A percentile compares a stretch with the other conserved stretches of the same genome.
phyloP scores from a whole-genome alignment of 2,888 invertebrate species.

The Diaphora mendica region DNA sequence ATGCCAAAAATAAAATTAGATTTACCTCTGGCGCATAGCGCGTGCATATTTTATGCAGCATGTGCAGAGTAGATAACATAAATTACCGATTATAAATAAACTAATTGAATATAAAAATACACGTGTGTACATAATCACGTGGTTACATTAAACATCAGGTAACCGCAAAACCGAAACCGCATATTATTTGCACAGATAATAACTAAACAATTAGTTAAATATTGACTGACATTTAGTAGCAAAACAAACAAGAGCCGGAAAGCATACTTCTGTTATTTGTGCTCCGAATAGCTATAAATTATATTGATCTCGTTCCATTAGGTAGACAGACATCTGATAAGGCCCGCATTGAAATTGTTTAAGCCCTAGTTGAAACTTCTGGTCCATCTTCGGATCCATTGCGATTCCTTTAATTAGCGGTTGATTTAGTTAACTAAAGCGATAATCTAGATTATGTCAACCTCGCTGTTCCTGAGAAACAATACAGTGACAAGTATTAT shows the following conservation, averaged over 20 bases:
- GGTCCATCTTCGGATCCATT: neutral
- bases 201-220: slow-evolving; percentile 2
- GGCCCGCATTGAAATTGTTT: neutral
- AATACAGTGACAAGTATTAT: neutral
- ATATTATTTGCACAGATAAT: slow-evolving; percentile 9
- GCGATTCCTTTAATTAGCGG: neutral
- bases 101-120: no score
- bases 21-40: no score
- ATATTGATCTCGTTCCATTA: neutral
- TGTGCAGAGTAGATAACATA: no score
- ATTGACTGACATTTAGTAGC: slow-evolving; percentile 13
- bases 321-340: neutral
- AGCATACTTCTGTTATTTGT: slow-evolving; percentile 20
- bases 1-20: no score
- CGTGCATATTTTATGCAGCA: no score
- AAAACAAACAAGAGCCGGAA: slow-evolving; percentile 7
- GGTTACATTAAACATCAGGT: no score
- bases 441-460: neutral
- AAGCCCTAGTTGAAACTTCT: neutral
- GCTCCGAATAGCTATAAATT: neutral
- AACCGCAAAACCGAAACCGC: neutral
- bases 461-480: neutral
- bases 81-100: no score
- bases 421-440: neutral
- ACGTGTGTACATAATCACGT: no score